Evolutionary conservation across 1,140 invertebrate species (phyloP), one percentile per base, ranked within the genome.

Genomic region (Stegodyphus mimosarum): DNA sequence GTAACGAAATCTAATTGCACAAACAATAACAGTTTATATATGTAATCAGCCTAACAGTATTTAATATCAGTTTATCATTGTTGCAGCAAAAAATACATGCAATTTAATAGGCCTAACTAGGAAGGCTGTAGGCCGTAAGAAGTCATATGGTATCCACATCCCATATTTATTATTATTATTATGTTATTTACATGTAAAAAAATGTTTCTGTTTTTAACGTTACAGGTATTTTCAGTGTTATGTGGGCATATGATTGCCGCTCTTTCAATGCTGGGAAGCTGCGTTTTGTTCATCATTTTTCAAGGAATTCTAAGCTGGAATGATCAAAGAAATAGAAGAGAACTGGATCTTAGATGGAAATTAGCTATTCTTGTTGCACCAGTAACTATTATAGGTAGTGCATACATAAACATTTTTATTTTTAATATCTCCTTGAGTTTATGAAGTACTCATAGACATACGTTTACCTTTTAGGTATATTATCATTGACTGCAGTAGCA

Each of bases 291-390:
- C 48, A 18, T 66, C 33, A 53, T 74, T 15, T 53, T 18, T 7
- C 80, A 83, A 74, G 71, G 52, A 13, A 48, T 83, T 5, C n/a
- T 66, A 7, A 51, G 48, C 53, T 74, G 80, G 80, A 74, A 72
- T 53, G 10, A 48, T 2, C 18, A 67, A 66, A 15, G 10, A 51
- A 18, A 5, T 6, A 33, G n/a, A 51, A 7, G 9, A 55, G 72
- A 53, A 50, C 17, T 17, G 33, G 9, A 72, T 72, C 18, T 49
- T 66, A 55, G 78, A 63, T 17, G 48, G 7, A 73, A 48, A 13
- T 7, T 73, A 63, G 53, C 55, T n/a, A n/a, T 64, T 15, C 6
- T 83, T 33, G 55, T 66, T 48, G 9, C n/a, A 4, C 70, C 71
- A 15, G 50, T 69, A 7, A 55, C 70, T 15, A 55, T 73, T 6